Base-by-base conservation (phyloP, 2,113 vertebrate species). In the Erpornis zantholeuca region DNA sequence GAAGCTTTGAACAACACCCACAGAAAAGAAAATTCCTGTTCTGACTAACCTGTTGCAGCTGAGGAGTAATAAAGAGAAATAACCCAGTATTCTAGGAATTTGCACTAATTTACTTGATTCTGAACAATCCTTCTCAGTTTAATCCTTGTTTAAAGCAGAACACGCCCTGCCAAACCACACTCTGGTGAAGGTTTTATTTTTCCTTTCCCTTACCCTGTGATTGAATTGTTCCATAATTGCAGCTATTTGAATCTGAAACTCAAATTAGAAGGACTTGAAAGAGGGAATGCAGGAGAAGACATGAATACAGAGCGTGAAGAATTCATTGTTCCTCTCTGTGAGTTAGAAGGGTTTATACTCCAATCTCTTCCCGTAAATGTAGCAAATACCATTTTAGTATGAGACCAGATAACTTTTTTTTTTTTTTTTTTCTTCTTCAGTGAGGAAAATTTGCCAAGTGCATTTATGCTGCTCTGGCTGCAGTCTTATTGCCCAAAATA, bases 151-250 rank as follows among this genome's bases (percentile, higher is more conserved):
- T 82, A 77, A 88, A 70, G 60, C 38, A 57, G 50, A 72, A 45
- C 11, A 17, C 12, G 7, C 16, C n/a, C 33, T 83, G 71, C 66
- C 71, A 82, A 90, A 77, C 66, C 4, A 0, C 2, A 0, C 15
- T 82, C 3, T 54, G 27, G 31, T 33, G 22, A 10, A 45, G 6
- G 4, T 53, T 66, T 38, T 60, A 20, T 60, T 66, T 69, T 45
- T 10, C 3, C 14, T 63, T 84, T 82, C 68, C 31, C 10, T 85
- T 38, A 44, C 20, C 13, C 47, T 54, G 18, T 89, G 53, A 53
- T 57, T 65, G n/a, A 91, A 70, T 89, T 90, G 54, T 93, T 91
- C 85, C 66, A 40, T 82, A 88, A 94, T 59, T 82, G 47, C 47
- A 90, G 68, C 42, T 80, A 22, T 77, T 88, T 80, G 66, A 82